phyloP scores from a whole-genome alignment of 2,113 vertebrate species.

The Neoarius graeffei region DNA sequence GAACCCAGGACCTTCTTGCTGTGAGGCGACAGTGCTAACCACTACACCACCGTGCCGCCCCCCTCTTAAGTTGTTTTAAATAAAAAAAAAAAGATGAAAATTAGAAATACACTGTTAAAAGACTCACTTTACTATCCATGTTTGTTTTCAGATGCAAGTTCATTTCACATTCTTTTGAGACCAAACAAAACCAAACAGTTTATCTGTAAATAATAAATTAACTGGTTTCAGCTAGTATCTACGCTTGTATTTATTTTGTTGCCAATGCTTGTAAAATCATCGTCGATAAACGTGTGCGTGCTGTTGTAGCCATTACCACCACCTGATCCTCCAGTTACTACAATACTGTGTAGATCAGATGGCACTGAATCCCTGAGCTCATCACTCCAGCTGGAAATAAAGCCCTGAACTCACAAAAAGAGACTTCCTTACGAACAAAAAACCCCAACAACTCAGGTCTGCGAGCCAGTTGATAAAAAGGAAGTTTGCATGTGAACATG shows the following conservation, averaged over 20 bases:
- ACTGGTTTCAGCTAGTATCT: not conserved
- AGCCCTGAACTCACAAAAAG: not conserved
- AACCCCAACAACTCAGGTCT: not conserved
- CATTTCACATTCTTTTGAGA: not conserved
- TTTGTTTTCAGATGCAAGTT: not conserved
- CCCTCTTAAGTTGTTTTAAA: no score
- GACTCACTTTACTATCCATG: not conserved
- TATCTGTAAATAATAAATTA: not conserved
- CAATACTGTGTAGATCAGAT: slow-evolving; percentile 12
- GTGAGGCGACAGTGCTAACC: no score
- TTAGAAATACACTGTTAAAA: no score
- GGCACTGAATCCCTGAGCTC: slow-evolving; percentile 9
- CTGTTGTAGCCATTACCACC: not conserved
- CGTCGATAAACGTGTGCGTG: not conserved
- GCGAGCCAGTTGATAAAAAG: not conserved
- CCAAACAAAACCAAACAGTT: not conserved
- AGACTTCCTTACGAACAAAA: not conserved
- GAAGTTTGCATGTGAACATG: not conserved
- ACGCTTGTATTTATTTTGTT: not conserved
- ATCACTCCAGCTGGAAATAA: slow-evolving; percentile 17
- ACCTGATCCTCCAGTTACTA: slow-evolving; percentile 24
- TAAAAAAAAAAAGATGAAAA: no score
- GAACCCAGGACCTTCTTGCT: no score
- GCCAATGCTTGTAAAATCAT: not conserved
- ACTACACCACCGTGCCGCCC: no score